Evolutionary conservation across 2,797 vertebrate species (phyloP).

Genomic region (Philypnodon macrostomus): DNA sequence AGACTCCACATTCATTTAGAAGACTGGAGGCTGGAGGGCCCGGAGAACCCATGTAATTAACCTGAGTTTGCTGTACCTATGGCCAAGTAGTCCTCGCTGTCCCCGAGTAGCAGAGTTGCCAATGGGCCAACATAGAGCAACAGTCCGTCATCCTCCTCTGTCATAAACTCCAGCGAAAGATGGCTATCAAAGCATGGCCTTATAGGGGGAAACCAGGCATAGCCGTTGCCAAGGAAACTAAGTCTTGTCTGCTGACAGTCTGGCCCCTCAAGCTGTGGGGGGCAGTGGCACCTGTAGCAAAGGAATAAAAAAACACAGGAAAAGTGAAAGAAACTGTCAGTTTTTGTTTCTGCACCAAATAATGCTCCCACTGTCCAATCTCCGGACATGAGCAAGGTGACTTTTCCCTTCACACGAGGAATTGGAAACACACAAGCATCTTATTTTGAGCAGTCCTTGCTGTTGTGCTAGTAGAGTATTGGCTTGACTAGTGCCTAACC

Average conservation of each 20-base stretch:
- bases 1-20: constrained; percentile 46
- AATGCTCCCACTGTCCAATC: constrained; percentile 35
- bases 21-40: constrained; percentile 22
- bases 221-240: constrained; percentile 86
- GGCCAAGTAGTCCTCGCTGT: constrained; percentile 80
- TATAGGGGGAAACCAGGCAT: constrained; percentile 86
- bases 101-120: constrained; percentile 73
- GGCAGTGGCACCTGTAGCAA: constrained; percentile 81
- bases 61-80: constrained; percentile 73
- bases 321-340: constrained; percentile 43
- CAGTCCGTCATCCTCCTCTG: constrained; percentile 80
- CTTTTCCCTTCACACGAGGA: constrained; percentile 11
- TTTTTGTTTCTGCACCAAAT: constrained; percentile 24
- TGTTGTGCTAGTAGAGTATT: too few species aligned
- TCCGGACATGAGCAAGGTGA: constrained; percentile 8
- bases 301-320: constrained; percentile 1
- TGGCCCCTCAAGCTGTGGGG: constrained; percentile 79
- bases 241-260: constrained; percentile 84
- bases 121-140: constrained; percentile 82
- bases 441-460: neutral
- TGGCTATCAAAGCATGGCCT: constrained; percentile 84
- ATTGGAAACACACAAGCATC: neutral
- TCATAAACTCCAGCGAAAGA: constrained; percentile 85
- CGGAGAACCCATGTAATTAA: constrained; percentile 40
- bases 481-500: too few species aligned